Conservation (phyloP, 2,113 vertebrate species). For the Blennius ocellaris region DNA sequence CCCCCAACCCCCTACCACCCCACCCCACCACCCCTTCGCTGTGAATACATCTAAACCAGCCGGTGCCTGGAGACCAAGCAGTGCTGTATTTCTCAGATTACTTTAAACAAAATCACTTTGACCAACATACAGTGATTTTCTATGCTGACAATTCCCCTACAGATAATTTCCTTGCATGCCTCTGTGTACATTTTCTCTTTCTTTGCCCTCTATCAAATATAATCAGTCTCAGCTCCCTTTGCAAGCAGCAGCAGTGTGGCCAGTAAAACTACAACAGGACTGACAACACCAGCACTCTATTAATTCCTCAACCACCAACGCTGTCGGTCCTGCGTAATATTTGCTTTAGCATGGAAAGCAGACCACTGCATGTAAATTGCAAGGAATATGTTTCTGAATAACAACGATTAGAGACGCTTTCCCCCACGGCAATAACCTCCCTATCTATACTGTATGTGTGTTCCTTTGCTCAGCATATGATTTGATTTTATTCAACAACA, state of each 20-base stretch:
- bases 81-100: slow-evolving; percentile 72
- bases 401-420: slow-evolving; percentile 65
- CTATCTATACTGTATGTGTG: slow-evolving; percentile 50
- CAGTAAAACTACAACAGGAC: slow-evolving; percentile 69
- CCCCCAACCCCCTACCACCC: background rate
- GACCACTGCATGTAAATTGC: slow-evolving; percentile 69
- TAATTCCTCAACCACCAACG: slow-evolving; percentile 72
- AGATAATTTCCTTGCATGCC: slow-evolving; percentile 73
- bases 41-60: slow-evolving; percentile 50
- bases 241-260: slow-evolving; percentile 47
- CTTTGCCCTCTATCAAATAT: slow-evolving; percentile 78
- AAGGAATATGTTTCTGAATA: slow-evolving; percentile 64
- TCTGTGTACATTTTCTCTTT: slow-evolving; percentile 76
- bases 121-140: slow-evolving; percentile 75
- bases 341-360: slow-evolving; percentile 72
- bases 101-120: slow-evolving; percentile 75
- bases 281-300: slow-evolving; percentile 75
- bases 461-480: slow-evolving; percentile 17
- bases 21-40: background rate
- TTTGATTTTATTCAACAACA: slow-evolving; percentile 28
- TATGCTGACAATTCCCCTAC: slow-evolving; percentile 70
- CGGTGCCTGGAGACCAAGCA: slow-evolving; percentile 42
- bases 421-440: slow-evolving; percentile 30
- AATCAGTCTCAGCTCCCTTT: slow-evolving; percentile 76
- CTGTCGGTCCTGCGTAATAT: slow-evolving; percentile 71